Conservation (phyloP, 2,797 vertebrate species). For the Alcedo quadribrachys region DNA sequence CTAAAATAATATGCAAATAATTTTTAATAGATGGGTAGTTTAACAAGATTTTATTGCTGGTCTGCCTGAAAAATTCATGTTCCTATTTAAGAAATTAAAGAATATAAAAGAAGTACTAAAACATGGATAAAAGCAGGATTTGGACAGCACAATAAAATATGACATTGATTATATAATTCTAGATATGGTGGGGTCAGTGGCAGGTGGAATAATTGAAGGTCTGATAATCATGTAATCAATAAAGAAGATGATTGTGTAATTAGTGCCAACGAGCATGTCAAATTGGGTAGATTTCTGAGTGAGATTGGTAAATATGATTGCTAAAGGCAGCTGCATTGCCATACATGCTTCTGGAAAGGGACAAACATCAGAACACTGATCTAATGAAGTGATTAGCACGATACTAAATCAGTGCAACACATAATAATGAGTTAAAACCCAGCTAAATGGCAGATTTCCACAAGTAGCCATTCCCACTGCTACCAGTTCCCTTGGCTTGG, state of each 20-base stretch:
- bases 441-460: background rate
- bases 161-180: background rate
- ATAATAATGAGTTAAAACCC: background rate
- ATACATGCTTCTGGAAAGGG: background rate
- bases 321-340: background rate
- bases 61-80: background rate
- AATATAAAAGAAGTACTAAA: background rate
- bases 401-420: background rate
- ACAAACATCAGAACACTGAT: background rate
- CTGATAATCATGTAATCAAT: background rate
- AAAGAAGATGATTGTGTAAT: background rate
- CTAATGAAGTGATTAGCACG: background rate
- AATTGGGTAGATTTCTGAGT: background rate
- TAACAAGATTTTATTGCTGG: background rate
- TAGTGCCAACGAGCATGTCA: background rate
- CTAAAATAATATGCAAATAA: background rate
- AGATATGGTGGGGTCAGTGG: background rate
- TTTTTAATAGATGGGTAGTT: background rate
- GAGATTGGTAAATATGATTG: background rate
- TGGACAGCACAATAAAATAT: background rate
- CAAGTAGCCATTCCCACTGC: fast-evolving
- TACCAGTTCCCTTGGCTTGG: background rate
- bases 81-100: background rate
- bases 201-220: background rate
- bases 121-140: background rate